Evolutionary conservation across 2,113 vertebrate genomes (phyloP), one percentile per base, ranked within the genome.

Genomic region (Telmatochromis sp.): DNA sequence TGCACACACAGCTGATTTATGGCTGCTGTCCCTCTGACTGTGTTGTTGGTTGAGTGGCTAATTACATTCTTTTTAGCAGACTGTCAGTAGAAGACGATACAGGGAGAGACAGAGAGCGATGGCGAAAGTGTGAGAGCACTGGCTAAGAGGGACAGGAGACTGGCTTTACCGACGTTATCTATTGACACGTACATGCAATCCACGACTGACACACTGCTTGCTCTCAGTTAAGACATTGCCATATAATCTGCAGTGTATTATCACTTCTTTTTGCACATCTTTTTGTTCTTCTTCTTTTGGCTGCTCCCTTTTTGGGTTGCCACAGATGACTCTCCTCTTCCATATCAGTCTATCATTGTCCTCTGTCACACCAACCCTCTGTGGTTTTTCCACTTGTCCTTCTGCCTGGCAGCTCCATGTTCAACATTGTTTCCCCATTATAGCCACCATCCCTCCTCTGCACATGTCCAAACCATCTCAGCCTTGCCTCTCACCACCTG

Each of bases 41-140:
- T 90, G 89, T 89, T 84, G 87, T 88, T 86, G 89, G 83, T 91
- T 88, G 83, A 89, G 82, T 51, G 85, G 85, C 83, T 93, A 95
- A 95, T 95, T 93, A 93, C 86, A 51, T 85, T 93, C 89, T 91
- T 78, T 93, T 95, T 95, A 95, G 90, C 87, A 91, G 86, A 83
- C 83, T 12, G 35, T 94, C 90, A 90, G 87, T 83, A 81, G 75
- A 83, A 54, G 86, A 82, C 87, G 89, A 91, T 86, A 89, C 53
- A 80, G 47, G 45, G 54, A 81, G 81, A 53, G 89, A 89, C 84
- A 80, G 83, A 90, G 83, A 89, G 65, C 9, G 31, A 87, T 86
- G 57, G 78, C 78, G 23, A 45, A 57, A 78, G 45, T 84, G 55
- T 51, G 5, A 21, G 82, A 58, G 68, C 33, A 45, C 23, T 37